Percentiles rank a stretch among this genome's conserved stretches.
Conservation (phyloP, 2,113 vertebrate species). For the Trogon surrucura region DNA sequence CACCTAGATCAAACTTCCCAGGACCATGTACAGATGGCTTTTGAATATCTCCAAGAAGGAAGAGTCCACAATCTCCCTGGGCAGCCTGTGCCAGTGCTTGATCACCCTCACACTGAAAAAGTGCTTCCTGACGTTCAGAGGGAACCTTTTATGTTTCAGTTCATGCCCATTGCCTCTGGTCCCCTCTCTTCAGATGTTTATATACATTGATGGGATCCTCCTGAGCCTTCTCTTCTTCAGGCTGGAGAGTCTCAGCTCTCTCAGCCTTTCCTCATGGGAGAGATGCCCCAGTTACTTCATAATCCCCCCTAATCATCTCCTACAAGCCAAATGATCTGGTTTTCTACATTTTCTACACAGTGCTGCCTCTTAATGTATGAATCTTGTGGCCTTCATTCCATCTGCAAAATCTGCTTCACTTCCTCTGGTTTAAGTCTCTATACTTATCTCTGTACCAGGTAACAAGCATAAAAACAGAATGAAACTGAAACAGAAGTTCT, state of each 20-base stretch:
- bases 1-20: not conserved
- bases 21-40: accelerated
- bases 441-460: not conserved
- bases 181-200: not conserved
- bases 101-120: not conserved
- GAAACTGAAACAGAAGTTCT: not conserved
- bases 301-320: accelerated
- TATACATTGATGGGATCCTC: not conserved
- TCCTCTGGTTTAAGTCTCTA: not conserved
- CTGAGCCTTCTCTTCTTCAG: not conserved
- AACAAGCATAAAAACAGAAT: not conserved
- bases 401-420: not conserved
- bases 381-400: not conserved
- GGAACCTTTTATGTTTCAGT: not conserved
- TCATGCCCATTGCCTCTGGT: not conserved
- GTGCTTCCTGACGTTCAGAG: not conserved
- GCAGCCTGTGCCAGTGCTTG: accelerated
- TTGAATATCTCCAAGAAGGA: not conserved
- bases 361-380: not conserved
- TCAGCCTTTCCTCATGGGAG: not conserved
- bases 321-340: not conserved
- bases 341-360: not conserved
- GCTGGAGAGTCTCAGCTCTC: not conserved
- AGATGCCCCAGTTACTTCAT: not conserved
- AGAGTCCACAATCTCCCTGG: not conserved